A percentile compares a stretch with the other conserved stretches of the same genome.
Evolutionary conservation across 2,888 invertebrate genomes (phyloP).

Genomic region (Tenthredo distinguenda): DNA sequence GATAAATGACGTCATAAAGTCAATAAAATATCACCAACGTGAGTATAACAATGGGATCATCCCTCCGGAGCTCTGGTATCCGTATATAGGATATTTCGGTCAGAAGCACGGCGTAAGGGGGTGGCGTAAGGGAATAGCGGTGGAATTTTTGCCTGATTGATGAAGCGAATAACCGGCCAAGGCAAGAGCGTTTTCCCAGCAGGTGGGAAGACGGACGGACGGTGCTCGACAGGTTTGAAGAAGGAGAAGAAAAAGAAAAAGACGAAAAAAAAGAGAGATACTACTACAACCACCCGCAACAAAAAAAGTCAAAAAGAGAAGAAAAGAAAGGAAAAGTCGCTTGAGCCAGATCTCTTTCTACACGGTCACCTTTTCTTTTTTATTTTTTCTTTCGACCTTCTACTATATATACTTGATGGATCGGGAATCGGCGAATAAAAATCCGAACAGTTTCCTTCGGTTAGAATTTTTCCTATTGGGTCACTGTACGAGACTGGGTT

Average conservation of each 20-base stretch:
- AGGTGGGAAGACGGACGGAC: slow-evolving; percentile 66
- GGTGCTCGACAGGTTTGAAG: slow-evolving; percentile 63
- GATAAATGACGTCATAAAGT: slow-evolving; percentile 78
- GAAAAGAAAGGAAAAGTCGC: slow-evolving; percentile 62
- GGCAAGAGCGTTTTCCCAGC: slow-evolving; percentile 71
- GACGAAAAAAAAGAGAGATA: slow-evolving; percentile 54
- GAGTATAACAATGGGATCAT: slow-evolving; percentile 66
- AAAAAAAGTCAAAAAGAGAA: background rate
- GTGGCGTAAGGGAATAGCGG: background rate
- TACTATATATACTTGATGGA: slow-evolving; percentile 58
- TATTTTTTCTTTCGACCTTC: background rate
- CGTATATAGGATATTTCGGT: background rate
- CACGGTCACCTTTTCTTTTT: slow-evolving; percentile 38
- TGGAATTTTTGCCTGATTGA: slow-evolving; percentile 71
- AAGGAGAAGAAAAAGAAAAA: slow-evolving; percentile 45
- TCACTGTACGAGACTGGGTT: too few species aligned
- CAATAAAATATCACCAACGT: slow-evolving; percentile 76
- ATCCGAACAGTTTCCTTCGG: background rate
- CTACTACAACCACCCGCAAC: slow-evolving; percentile 54
- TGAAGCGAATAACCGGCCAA: slow-evolving; percentile 74
- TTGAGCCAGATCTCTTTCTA: slow-evolving; percentile 57
- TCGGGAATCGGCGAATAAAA: slow-evolving; percentile 64
- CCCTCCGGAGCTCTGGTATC: background rate
- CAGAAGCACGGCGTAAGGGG: background rate
- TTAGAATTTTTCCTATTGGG: background rate